A percentile compares a stretch with the other conserved stretches of the same genome.
Evolutionary conservation across 2,797 vertebrate species (phyloP).

Genomic region (Clarias platycephalus): DNA sequence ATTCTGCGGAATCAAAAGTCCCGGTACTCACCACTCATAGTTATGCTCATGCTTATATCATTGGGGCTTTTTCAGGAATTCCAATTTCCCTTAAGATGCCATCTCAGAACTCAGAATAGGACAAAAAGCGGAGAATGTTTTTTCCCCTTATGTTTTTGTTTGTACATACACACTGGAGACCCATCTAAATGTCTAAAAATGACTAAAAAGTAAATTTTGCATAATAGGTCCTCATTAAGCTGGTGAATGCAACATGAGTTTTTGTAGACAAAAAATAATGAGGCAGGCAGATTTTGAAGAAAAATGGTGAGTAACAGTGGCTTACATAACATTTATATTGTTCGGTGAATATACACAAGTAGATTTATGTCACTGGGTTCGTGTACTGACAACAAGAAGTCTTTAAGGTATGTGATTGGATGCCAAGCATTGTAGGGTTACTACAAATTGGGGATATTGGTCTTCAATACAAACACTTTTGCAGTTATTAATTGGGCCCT

Average conservation of each 20-base stretch:
- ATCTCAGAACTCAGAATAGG: too few relatives aligned
- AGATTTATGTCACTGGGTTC: constrained; percentile 42
- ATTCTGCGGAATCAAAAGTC: too few relatives aligned
- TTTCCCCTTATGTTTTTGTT: too few relatives aligned
- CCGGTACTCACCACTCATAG: too few relatives aligned
- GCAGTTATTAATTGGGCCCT: constrained; percentile 1
- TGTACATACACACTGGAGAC: too few relatives aligned
- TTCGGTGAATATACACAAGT: constrained; percentile 50
- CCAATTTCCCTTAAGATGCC: too few relatives aligned
- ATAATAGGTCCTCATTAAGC: neutral
- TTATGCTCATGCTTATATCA: too few relatives aligned
- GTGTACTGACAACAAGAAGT: constrained; percentile 21
- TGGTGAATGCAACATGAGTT: neutral
- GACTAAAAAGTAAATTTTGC: too few relatives aligned
- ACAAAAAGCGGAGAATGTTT: too few relatives aligned
- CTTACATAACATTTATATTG: constrained; percentile 43
- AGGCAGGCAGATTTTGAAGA: neutral
- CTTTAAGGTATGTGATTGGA: constrained; percentile 29
- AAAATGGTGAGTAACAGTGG: neutral
- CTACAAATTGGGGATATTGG: constrained; percentile 34
- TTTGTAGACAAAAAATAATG: neutral
- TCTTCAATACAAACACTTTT: neutral
- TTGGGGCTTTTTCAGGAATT: too few relatives aligned
- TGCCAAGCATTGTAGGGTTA: neutral
- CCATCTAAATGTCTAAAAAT: too few relatives aligned